Evolutionary conservation across 2,888 invertebrate species (phyloP).

Genomic region (Podabrus alpinus): DNA sequence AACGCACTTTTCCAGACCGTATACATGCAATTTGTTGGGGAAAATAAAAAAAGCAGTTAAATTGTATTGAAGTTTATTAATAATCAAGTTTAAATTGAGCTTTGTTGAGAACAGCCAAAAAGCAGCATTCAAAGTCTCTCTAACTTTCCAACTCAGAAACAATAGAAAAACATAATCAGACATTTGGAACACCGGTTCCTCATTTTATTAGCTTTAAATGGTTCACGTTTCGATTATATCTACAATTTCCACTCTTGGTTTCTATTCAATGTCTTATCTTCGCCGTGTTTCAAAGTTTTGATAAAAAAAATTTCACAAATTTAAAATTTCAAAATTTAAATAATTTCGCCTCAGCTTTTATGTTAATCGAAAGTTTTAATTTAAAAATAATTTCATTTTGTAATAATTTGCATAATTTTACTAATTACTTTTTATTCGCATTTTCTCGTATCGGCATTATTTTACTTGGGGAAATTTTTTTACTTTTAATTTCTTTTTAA

Average conservation of each 20-base stretch:
- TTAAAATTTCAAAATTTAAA: not conserved
- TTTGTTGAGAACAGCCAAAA: constrained; percentile 3
- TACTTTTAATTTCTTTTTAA: not conserved
- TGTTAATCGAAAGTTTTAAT: not conserved
- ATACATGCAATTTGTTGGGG: too few relatives aligned
- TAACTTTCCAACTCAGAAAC: constrained; percentile 3
- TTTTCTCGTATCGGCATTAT: not conserved
- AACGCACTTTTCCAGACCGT: not conserved
- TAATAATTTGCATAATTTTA: not conserved
- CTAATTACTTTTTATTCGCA: not conserved
- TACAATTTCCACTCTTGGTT: constrained; percentile 6
- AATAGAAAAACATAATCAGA: constrained; percentile 18
- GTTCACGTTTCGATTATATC: constrained; percentile 11
- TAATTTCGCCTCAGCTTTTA: not conserved
- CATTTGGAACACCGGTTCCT: constrained; percentile 16
- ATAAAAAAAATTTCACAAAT: not conserved
- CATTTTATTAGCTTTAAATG: constrained; percentile 15
- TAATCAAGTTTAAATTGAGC: constrained; percentile 11
- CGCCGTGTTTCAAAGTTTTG: not conserved
- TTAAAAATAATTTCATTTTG: not conserved
- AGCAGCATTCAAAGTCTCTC: constrained; percentile 1
- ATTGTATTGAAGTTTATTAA: constrained; percentile 13
- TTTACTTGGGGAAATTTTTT: not conserved
- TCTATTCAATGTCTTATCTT: constrained; percentile 9
- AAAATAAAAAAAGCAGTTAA: not conserved